Evolutionary conservation across 2,888 invertebrate species (phyloP), one percentile per base, ranked within the genome.

Genomic region (Dynastes tityus): DNA sequence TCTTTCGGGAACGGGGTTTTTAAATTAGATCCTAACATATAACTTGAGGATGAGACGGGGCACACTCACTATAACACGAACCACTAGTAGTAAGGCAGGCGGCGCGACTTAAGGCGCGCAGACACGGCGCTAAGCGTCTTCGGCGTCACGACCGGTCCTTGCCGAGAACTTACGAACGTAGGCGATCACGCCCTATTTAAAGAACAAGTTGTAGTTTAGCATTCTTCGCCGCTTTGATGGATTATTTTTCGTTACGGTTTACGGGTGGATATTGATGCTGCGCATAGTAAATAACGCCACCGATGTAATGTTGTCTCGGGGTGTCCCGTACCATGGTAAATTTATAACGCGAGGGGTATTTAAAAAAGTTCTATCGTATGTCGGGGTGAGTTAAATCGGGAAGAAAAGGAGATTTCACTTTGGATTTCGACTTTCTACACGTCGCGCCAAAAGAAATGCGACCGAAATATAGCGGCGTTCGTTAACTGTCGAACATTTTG

Each of bases 111-210:
- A 80, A 81, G 79, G 81, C 80, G 81, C 81, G 82, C 80, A 83
- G 78, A 80, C 79, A 80, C 82, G 85, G 81, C 84, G 85, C 85
- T 84, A 77, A 85, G 85, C 85, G 84, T 83, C 85, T 83, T 82
- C 78, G 82, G 85, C 86, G 86, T 84, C 86, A 70, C 58, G 40
- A 29, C 8, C 55, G 55, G n/a, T 8, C 16, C 8, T 16, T 8
- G 22, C 5, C 84, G 83, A 79, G 74, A 27, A 16, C 40, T 65
- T 16, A 65, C 85, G 85, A 83, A 70, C 70, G 22, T 40, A 53
- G 55, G 68, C 68, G 76, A 76, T 63, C 61, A 63, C 51, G 76
- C 73, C 79, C 85, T 85, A 85, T 85, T 85, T 84, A 84, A 84
- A 82, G 84, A 84, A 84, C 83, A 75, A 79, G 79, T 76, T 74